Conservation (phyloP, 2,888 invertebrate species). For the Syrphus vitripennis region DNA sequence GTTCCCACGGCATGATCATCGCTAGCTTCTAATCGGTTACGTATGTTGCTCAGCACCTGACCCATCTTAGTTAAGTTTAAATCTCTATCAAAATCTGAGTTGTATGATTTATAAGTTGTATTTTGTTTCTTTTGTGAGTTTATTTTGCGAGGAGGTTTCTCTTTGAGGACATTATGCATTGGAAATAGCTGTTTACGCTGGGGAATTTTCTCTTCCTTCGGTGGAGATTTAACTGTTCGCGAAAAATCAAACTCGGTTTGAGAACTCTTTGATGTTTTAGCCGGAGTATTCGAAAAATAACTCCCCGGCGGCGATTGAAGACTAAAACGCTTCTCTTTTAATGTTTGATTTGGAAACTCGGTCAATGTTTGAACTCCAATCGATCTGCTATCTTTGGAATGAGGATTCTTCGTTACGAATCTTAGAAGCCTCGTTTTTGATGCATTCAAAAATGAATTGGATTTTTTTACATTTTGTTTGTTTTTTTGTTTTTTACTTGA, state of each 20-base stretch:
- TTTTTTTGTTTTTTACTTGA: slow-evolving; percentile 63
- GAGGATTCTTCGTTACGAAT: slow-evolving; percentile 76
- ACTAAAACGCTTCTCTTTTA: slow-evolving; percentile 60
- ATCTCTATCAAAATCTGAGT: slow-evolving; percentile 78
- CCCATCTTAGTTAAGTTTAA: slow-evolving; percentile 78
- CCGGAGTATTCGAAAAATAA: slow-evolving; percentile 77
- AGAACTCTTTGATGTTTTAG: slow-evolving; percentile 66
- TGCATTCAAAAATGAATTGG: slow-evolving; percentile 75
- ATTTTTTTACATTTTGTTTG: slow-evolving; percentile 61
- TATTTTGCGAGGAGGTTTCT: background rate
- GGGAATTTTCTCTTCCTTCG: slow-evolving; percentile 72
- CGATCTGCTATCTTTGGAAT: slow-evolving; percentile 74
- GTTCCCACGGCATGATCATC: slow-evolving; percentile 76
- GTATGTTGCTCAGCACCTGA: slow-evolving; percentile 78
- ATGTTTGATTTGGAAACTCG: slow-evolving; percentile 58
- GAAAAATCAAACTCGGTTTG: slow-evolving; percentile 77
- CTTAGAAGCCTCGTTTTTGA: slow-evolving; percentile 78
- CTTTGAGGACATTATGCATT: slow-evolving; percentile 19
- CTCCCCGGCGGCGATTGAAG: slow-evolving; percentile 79
- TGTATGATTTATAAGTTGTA: slow-evolving; percentile 78
- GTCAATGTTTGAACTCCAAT: slow-evolving; percentile 77
- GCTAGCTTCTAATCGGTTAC: slow-evolving; percentile 77
- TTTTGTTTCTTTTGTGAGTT: slow-evolving; percentile 28
- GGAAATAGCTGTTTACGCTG: slow-evolving; percentile 43
- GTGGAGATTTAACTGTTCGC: slow-evolving; percentile 78